These are phyloP conservation scores for Carassius carassius DNA, from an alignment of 2,113 vertebrate genomes.

Conservation along the genomic window DNA sequence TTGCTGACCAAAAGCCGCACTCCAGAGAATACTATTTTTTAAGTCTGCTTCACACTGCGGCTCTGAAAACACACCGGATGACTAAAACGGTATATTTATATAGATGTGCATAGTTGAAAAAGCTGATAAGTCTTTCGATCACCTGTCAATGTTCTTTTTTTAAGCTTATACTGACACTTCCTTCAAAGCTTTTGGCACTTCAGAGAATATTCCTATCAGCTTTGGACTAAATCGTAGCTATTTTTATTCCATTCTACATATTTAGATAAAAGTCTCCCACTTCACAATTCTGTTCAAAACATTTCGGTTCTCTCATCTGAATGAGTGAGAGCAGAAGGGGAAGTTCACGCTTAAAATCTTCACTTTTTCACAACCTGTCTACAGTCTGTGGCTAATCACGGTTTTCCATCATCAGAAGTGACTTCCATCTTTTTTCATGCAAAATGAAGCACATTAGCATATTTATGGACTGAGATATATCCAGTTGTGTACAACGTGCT, in stretches of 20 bases:
- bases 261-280: slow-evolving; percentile 40
- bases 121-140: slow-evolving; percentile 4
- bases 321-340: slow-evolving; percentile 38
- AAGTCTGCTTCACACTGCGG: background rate
- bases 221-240: slow-evolving; percentile 15
- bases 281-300: slow-evolving; percentile 5
- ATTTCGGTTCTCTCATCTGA: background rate
- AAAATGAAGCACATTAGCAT: slow-evolving; percentile 61
- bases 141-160: slow-evolving; percentile 1
- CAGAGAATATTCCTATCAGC: slow-evolving; percentile 1
- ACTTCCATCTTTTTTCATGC: slow-evolving; percentile 54
- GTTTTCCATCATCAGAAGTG: slow-evolving; percentile 51
- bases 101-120: background rate
- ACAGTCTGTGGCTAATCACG: slow-evolving; percentile 50
- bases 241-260: slow-evolving; percentile 16
- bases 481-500: slow-evolving; percentile 61
- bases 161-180: background rate
- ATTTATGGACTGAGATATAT: slow-evolving; percentile 59
- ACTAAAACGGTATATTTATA: slow-evolving; percentile 5
- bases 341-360: slow-evolving; percentile 18
- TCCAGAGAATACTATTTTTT: slow-evolving; percentile 48
- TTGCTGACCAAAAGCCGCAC: slow-evolving; percentile 60
- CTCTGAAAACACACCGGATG: background rate
- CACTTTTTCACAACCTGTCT: slow-evolving; percentile 43
- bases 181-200: slow-evolving; percentile 19